Conservation (phyloP, 1,140 invertebrate genomes). For the Eulimnadia texana region DNA sequence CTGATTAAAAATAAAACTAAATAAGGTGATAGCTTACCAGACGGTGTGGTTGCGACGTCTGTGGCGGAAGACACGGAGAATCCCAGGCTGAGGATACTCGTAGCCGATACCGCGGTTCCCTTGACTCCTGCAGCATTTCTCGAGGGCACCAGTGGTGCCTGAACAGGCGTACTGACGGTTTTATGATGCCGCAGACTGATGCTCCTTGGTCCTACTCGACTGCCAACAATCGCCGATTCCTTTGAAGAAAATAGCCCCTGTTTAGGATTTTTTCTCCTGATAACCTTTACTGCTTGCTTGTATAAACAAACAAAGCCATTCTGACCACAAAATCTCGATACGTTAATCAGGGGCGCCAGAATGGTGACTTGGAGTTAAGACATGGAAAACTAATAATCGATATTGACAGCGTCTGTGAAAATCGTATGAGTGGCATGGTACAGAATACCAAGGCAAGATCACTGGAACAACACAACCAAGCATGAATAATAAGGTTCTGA, state of each 20-base stretch:
- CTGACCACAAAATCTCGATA: too few relatives aligned
- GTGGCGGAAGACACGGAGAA: slow-evolving; percentile 14
- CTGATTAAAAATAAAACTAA: too few relatives aligned
- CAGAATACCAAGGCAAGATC: not conserved
- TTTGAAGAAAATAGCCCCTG: not conserved
- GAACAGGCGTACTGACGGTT: slow-evolving; percentile 22
- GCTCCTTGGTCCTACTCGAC: slow-evolving; percentile 29
- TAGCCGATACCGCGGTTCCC: not conserved
- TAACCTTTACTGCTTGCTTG: too few relatives aligned
- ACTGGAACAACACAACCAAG: not conserved
- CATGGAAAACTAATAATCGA: too few relatives aligned
- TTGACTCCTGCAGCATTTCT: not conserved
- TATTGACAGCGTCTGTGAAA: too few relatives aligned
- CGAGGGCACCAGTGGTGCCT: not conserved
- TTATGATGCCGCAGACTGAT: slow-evolving; percentile 27
- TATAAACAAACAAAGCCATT: too few relatives aligned
- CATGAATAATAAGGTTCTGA: not conserved
- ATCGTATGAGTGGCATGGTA: not conserved
- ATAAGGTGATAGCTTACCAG: not conserved
- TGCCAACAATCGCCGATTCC: slow-evolving; percentile 23
- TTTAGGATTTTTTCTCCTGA: not conserved
- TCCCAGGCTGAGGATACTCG: slow-evolving; percentile 13
- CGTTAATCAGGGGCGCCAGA: too few relatives aligned
- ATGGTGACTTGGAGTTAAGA: too few relatives aligned
- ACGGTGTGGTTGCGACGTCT: slow-evolving; percentile 8